phyloP scores from a whole-genome alignment of 2,797 vertebrate species.

The Gambusia yucatana region DNA sequence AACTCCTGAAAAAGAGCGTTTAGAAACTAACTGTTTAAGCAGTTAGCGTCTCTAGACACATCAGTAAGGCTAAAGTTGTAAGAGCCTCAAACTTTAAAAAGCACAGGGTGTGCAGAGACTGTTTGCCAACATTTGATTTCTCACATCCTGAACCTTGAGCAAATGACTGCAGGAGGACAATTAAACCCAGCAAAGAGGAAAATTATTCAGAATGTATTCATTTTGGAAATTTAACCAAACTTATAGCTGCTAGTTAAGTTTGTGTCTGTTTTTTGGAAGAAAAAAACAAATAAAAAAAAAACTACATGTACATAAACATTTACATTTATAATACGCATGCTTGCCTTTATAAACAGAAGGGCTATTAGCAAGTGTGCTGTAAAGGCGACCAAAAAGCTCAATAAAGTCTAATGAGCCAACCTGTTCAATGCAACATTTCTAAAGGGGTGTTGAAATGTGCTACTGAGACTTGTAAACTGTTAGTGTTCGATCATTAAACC shows the following conservation, averaged over 20 bases:
- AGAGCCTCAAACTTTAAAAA: background rate
- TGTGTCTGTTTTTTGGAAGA: background rate
- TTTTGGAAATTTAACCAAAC: background rate
- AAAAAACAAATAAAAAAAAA: background rate
- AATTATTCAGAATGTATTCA: background rate
- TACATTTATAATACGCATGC: constrained; percentile 1
- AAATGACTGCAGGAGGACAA: background rate
- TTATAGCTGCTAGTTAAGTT: background rate
- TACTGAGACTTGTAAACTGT: constrained; percentile 12
- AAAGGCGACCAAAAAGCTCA: constrained; percentile 16
- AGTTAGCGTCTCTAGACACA: background rate
- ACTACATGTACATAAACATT: background rate
- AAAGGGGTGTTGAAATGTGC: background rate
- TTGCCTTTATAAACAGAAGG: background rate
- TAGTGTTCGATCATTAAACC: constrained; percentile 1
- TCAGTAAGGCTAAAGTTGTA: background rate
- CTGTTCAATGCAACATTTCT: background rate
- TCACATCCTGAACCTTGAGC: background rate
- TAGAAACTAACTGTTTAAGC: background rate
- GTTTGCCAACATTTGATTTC: background rate
- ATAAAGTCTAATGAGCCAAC: constrained; percentile 7
- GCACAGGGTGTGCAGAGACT: background rate
- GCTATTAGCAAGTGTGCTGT: background rate
- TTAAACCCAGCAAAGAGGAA: background rate
- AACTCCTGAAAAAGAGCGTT: background rate